These are phyloP conservation scores for Leptinotarsa texana DNA, from an alignment of 1,140 invertebrate genomes.

Conservation along the genomic window DNA sequence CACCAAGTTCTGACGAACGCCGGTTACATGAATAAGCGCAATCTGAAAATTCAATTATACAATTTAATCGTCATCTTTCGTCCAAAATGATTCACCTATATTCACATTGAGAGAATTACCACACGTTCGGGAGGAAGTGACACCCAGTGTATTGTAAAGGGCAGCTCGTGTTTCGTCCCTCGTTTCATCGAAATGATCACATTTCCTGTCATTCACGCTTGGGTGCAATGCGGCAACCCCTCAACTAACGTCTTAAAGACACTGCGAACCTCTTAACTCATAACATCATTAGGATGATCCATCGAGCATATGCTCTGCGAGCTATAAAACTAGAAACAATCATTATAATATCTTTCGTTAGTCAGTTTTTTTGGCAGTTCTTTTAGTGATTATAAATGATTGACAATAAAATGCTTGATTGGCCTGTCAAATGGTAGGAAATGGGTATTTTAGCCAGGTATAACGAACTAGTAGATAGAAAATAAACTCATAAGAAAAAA, in stretches of 20 bases:
- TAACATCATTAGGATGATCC: neutral
- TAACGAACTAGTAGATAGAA: neutral
- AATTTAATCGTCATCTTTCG: no score
- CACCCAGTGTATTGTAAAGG: neutral
- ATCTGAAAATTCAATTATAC: no score
- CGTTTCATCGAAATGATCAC: slow-evolving; percentile 2
- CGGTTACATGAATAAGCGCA: no score
- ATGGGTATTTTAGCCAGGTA: neutral
- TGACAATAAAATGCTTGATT: slow-evolving; percentile 15
- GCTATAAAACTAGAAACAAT: slow-evolving; percentile 6
- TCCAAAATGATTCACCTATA: no score
- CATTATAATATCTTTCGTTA: neutral
- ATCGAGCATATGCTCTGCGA: neutral
- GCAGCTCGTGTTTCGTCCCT: slow-evolving; percentile 4
- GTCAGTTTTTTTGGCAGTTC: slow-evolving; percentile 8
- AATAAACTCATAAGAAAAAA: no score
- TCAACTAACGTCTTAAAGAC: slow-evolving; percentile 19
- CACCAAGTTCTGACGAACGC: no score
- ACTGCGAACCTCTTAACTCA: slow-evolving; percentile 21
- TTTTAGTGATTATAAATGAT: slow-evolving; percentile 13
- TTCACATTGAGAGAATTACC: no score
- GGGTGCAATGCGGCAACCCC: neutral
- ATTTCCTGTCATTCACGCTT: slow-evolving; percentile 15
- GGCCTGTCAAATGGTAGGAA: slow-evolving; percentile 1
- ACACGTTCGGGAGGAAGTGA: neutral